phyloP scores from a whole-genome alignment of 64 coral and sea anemone species.

The Montipora capricornis region DNA sequence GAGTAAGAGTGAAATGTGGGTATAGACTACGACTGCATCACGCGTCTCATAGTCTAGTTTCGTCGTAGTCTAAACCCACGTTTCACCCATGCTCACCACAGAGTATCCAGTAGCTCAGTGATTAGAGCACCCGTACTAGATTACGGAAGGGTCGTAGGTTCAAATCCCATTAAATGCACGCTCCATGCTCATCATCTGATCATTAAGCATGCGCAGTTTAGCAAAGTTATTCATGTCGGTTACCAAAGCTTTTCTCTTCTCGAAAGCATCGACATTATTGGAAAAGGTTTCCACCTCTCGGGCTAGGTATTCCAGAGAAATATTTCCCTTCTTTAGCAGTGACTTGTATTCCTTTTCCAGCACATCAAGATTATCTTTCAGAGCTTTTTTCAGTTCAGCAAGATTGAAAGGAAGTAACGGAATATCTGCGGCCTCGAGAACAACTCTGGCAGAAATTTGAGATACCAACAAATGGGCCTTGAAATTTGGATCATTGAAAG shows the following conservation, averaged over 20 bases:
- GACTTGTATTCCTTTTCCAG: constrained; percentile 56
- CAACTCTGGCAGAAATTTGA: constrained; percentile 56
- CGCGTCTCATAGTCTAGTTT: too few relatives aligned
- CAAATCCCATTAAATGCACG: constrained; percentile 45
- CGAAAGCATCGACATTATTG: constrained; percentile 52
- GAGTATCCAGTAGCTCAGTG: too few relatives aligned
- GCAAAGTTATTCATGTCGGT: constrained; percentile 48
- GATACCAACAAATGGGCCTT: constrained; percentile 78
- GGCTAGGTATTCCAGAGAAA: constrained; percentile 71
- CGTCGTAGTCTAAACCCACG: too few relatives aligned
- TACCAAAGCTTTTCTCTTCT: constrained; percentile 38
- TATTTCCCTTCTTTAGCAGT: constrained; percentile 60
- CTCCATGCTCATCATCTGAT: constrained; percentile 87
- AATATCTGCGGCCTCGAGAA: constrained; percentile 68
- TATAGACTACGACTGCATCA: too few relatives aligned
- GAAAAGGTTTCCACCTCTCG: constrained; percentile 56
- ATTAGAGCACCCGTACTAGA: too few relatives aligned
- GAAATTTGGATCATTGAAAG: constrained; percentile 90
- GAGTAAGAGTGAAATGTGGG: too few relatives aligned
- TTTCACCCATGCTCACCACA: too few relatives aligned
- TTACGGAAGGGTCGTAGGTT: too few relatives aligned
- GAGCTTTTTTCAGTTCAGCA: constrained; percentile 38
- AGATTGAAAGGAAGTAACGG: constrained; percentile 81
- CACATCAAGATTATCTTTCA: constrained; percentile 31
- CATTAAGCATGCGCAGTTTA: constrained; percentile 80